Evolutionary conservation across 2,113 vertebrate species (phyloP).

Genomic region (Sturnira hondurensis): DNA sequence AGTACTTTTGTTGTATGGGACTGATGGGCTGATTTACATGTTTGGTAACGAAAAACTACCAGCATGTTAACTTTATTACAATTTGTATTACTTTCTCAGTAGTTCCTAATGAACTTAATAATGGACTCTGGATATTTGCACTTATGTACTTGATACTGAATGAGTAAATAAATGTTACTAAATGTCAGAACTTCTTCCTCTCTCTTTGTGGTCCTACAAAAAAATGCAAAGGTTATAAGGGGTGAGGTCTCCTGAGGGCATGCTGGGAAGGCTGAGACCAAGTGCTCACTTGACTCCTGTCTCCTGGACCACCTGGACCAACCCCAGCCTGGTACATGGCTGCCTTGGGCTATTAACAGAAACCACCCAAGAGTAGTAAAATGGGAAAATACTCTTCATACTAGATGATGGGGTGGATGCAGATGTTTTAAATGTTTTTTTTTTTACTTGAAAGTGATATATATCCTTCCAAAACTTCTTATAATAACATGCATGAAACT

Average conservation of each 20-base stretch:
- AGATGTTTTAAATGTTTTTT: not conserved
- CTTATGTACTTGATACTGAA: slow-evolving; percentile 99
- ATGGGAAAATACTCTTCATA: not conserved
- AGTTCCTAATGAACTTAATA: slow-evolving; percentile 91
- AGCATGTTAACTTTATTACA: slow-evolving; percentile 95
- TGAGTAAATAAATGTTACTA: slow-evolving; percentile 99
- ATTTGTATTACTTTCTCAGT: slow-evolving; percentile 97
- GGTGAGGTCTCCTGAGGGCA: not conserved
- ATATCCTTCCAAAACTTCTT: not conserved
- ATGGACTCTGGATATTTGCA: slow-evolving; percentile 99
- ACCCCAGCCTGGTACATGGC: not conserved
- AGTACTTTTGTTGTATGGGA: slow-evolving; percentile 86
- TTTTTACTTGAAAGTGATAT: not conserved
- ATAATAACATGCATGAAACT: not conserved
- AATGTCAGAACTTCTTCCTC: slow-evolving; percentile 83
- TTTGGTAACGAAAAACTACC: slow-evolving; percentile 91
- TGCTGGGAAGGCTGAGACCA: not conserved
- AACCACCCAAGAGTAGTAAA: not conserved
- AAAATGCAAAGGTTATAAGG: not conserved
- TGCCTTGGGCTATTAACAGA: not conserved
- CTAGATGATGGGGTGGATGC: not conserved
- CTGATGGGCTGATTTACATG: slow-evolving; percentile 83
- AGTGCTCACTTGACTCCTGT: not conserved
- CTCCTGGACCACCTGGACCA: not conserved
- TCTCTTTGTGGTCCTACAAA: slow-evolving; percentile 36